Percentiles rank a stretch among this genome's conserved stretches.
Evolutionary conservation across 2,797 vertebrate species (phyloP).

Genomic region (Serranus cabrilla): DNA sequence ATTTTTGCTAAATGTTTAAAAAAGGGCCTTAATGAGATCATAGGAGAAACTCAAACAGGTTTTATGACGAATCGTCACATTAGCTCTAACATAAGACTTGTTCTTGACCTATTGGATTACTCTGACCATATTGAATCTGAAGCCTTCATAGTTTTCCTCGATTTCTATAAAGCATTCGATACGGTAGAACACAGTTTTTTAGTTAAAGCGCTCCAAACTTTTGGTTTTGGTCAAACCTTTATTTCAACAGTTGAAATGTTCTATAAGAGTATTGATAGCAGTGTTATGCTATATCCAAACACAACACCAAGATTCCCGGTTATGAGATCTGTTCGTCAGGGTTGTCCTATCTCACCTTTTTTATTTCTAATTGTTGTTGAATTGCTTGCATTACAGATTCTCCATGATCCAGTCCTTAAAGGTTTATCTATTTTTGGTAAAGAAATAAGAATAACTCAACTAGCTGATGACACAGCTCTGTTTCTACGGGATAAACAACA

Average conservation of each 20-base stretch:
- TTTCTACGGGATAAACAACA: neutral
- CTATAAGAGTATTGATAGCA: neutral
- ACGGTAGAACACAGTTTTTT: too few species aligned
- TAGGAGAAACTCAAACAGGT: neutral
- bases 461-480: neutral
- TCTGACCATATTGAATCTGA: neutral
- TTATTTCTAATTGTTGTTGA: neutral
- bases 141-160: neutral
- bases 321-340: neutral
- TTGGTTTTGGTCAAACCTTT: neutral
- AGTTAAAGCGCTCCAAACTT: neutral
- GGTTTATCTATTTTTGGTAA: neutral
- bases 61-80: neutral
- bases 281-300: neutral
- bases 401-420: neutral
- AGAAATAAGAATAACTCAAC: neutral
- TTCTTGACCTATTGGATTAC: neutral
- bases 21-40: too few species aligned
- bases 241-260: neutral
- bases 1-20: too few species aligned
- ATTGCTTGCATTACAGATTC: neutral
- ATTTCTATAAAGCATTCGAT: neutral
- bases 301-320: neutral
- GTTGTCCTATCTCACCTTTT: neutral
- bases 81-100: neutral